Evolutionary conservation across 2,888 invertebrate species (phyloP).

Genomic region (Spilarctia lutea): DNA sequence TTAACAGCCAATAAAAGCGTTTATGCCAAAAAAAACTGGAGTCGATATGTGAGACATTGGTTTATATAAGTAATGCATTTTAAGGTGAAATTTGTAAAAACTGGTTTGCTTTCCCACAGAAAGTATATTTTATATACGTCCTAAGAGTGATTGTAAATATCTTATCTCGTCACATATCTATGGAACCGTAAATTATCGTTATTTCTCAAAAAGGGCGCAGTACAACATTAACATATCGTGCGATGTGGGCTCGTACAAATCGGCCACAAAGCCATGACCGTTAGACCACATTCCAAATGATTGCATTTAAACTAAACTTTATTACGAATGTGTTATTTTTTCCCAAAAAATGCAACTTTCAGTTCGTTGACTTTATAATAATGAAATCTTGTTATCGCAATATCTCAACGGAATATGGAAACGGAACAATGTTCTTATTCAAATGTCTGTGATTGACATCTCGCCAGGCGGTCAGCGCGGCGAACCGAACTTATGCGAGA

Average conservation of each 20-base stretch:
- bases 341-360: constrained; percentile 72
- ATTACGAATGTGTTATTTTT: constrained; percentile 65
- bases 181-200: constrained; percentile 46
- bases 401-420: constrained; percentile 79
- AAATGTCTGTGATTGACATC: constrained; percentile 84
- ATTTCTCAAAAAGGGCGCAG: constrained; percentile 36
- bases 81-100: constrained; percentile 9
- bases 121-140: constrained; percentile 19
- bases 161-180: constrained; percentile 49
- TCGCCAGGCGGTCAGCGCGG: constrained; percentile 80
- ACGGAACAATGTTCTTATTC: constrained; percentile 80
- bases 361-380: constrained; percentile 76
- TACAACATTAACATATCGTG: constrained; percentile 47
- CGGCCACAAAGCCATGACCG: constrained; percentile 70
- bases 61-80: neutral
- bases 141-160: constrained; percentile 38
- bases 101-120: constrained; percentile 40
- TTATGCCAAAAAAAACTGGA: neutral
- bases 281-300: constrained; percentile 76
- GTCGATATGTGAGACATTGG: neutral
- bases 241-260: constrained; percentile 38
- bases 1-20: neutral
- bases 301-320: constrained; percentile 62
- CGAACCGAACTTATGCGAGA: constrained; percentile 55
- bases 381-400: constrained; percentile 76